Evolutionary conservation across 37 sponge, comb jelly and placozoan genomes (phyloP), one percentile per base, ranked within the genome.

Genomic region (Haliclona indistincta): DNA sequence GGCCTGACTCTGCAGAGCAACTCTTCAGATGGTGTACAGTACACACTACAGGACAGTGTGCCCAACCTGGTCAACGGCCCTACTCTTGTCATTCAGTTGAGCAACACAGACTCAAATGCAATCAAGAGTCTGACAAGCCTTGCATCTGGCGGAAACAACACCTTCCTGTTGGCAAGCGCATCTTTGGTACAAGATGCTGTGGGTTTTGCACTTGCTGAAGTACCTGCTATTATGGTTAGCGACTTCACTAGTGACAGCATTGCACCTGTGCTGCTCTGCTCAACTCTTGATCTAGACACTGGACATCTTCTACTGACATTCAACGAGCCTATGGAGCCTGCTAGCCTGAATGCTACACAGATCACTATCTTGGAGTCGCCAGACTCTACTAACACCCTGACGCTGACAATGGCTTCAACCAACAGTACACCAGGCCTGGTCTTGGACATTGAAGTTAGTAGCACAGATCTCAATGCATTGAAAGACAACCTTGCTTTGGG

Each of bases 251-350:
- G 53, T 36, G 88, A 95, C 56, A 53, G 51, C 2, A 60, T 78
- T 11, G 75, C 85, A 65, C 91, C 91, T 19, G 32, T 40, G 0
- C 62, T 95, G 7, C 49, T 56, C 30, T 78, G 85, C 54, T 91
- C 80, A 45, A 64, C 52, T 44, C 65, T 95, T 0, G 68, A 95
- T 64, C 38, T 89, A 2, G 63, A 85, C 49, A 56, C 68, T 1
- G 84, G 80, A 28, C 40, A 58, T 30, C 78, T 95, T 28, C 51
- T 36, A 6, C 71, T 95, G 17, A 83, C 89, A 2, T 95, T 95
- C 79, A 49, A 41, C 40, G 88, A 85, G 40, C 92, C 92, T 28
- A 89, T 95, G 0, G 84, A 91, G 30, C 79, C 91, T 51, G 37
- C 5, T 13, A 81, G 66, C 55, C 74, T 91, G 17, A 78, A 85